Evolutionary conservation across 35 echinoderm and acorn worm genomes (phyloP).

Genomic region (Ptychodera flava): DNA sequence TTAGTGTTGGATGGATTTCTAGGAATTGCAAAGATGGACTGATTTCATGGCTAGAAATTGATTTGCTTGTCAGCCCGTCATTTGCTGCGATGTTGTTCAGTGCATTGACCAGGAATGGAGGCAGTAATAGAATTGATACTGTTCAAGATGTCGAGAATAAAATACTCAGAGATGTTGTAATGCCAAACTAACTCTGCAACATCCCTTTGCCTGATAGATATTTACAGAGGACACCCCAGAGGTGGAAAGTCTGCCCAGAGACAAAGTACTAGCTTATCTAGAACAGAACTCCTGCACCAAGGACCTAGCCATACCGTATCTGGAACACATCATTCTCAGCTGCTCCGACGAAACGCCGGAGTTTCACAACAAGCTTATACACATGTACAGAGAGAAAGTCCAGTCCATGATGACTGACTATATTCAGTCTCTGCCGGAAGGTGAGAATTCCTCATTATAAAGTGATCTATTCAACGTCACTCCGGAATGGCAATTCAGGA

Average conservation of each 20-base stretch:
- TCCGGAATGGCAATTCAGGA: too few species aligned
- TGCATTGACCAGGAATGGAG: too few species aligned
- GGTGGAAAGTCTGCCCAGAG: constrained; percentile 61
- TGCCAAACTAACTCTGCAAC: too few species aligned
- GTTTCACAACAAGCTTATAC: constrained; percentile 91
- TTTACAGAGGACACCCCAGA: constrained; percentile 96
- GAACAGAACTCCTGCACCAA: constrained; percentile 16
- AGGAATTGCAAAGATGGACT: too few species aligned
- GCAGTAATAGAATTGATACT: too few species aligned
- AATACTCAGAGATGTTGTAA: too few species aligned
- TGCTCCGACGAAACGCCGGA: constrained; percentile 58
- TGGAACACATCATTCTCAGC: constrained; percentile 80
- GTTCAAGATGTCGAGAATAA: too few species aligned
- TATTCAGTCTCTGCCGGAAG: constrained; percentile 71
- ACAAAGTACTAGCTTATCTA: constrained; percentile 70
- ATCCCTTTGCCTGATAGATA: constrained; percentile 46
- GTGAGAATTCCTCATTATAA: constrained; percentile 20
- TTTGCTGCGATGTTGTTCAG: too few species aligned
- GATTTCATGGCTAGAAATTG: too few species aligned
- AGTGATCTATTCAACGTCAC: too few species aligned
- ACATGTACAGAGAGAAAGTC: constrained; percentile 84
- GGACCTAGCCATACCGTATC: constrained; percentile 74
- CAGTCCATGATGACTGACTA: constrained; percentile 70
- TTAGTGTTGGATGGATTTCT: too few species aligned
- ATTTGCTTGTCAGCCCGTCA: too few species aligned